These are phyloP conservation scores for Drosophila basisetae DNA, from an alignment of 2,888 invertebrate species.

Conservation along the genomic window DNA sequence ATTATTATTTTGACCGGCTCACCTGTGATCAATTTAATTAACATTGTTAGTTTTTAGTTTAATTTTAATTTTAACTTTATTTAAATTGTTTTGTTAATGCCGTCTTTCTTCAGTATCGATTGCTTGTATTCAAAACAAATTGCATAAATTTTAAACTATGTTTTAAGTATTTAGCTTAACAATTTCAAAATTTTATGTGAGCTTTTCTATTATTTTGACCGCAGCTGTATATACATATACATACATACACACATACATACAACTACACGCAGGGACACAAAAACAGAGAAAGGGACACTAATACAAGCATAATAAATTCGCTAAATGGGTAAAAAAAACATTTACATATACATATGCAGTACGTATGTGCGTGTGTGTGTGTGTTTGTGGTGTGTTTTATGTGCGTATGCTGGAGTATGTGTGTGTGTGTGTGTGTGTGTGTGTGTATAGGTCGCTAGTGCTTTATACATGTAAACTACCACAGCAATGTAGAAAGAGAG, in stretches of 20 bases:
- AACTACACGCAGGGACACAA: constrained; percentile 41
- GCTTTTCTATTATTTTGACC: background rate
- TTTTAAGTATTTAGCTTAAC: background rate
- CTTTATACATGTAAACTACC: constrained; percentile 21
- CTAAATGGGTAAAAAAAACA: constrained; percentile 73
- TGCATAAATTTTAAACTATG: background rate
- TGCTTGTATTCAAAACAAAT: background rate
- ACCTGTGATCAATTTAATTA: background rate
- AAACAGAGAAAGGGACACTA: constrained; percentile 54
- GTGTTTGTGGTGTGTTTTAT: constrained; percentile 12
- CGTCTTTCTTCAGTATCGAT: background rate
- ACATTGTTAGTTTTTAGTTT: background rate
- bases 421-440: constrained; percentile 1
- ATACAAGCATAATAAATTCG: constrained; percentile 71
- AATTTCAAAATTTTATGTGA: background rate
- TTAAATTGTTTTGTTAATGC: background rate
- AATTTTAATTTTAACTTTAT: background rate
- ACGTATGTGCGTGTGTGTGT: background rate
- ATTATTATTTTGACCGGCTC: background rate
- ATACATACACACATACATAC: constrained; percentile 26
- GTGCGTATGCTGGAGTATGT: constrained; percentile 5
- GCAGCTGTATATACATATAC: background rate
- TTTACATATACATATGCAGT: constrained; percentile 48
- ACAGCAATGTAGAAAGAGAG: constrained; percentile 13
- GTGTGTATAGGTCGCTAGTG: constrained; percentile 9